These are phyloP conservation scores for Clarias batrachus DNA, from an alignment of 2,113 vertebrate species.

Conservation along the genomic window DNA sequence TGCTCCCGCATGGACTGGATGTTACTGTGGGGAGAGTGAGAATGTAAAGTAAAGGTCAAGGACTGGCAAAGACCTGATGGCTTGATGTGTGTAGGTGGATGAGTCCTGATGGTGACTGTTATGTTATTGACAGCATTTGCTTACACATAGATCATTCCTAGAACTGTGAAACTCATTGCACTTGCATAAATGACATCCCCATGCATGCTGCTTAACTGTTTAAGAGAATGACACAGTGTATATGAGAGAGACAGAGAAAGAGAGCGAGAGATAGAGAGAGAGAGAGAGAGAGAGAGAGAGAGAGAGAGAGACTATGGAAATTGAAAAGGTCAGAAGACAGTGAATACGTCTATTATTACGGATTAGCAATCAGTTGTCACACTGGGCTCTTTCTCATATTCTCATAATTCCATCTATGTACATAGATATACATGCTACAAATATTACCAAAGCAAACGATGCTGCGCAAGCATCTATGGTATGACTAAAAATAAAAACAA, in stretches of 20 bases:
- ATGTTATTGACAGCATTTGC: background rate
- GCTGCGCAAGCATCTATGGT: background rate
- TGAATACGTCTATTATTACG: background rate
- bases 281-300: conserved; percentile 11
- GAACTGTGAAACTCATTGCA: background rate
- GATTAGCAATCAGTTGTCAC: background rate
- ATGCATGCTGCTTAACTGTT: background rate
- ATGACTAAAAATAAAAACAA: background rate
- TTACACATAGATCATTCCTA: background rate
- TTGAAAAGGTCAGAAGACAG: background rate
- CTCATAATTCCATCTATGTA: background rate
- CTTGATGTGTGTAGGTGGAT: conserved; percentile 13
- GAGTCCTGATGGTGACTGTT: background rate
- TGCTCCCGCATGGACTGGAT: conserved; percentile 89
- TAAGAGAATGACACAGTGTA: background rate
- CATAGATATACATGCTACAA: background rate
- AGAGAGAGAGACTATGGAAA: background rate
- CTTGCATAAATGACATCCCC: background rate
- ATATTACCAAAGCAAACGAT: background rate
- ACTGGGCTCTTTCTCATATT: background rate
- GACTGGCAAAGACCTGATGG: background rate
- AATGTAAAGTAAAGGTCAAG: conserved; percentile 16
- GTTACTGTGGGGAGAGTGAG: conserved; percentile 75
- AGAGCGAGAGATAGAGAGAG: background rate
- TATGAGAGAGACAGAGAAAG: background rate